Evolutionary conservation across 2,888 invertebrate genomes (phyloP), one percentile per base, ranked within the genome.

Genomic region (Drosophila meridionalis): DNA sequence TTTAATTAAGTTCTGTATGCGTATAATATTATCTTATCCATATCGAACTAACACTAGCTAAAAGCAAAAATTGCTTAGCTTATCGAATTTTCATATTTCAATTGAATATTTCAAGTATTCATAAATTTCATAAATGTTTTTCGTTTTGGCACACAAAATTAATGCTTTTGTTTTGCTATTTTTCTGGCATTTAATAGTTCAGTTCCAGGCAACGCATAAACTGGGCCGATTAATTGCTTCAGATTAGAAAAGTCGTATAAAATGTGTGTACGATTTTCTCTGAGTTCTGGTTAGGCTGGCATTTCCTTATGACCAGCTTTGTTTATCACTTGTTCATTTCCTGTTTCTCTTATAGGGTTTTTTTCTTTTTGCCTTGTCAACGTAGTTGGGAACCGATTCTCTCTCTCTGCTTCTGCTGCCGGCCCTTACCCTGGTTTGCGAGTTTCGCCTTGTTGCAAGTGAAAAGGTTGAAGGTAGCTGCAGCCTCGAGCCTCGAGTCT

Each of bases 401-500:
- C 36, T 56, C 52, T 20, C 20, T 26, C 32, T 20, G 52, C 58
- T 59, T 45, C 36, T 55, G 38, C 55, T 55, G 50, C 0, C n/a
- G 36, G 53, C 56, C 45, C 58, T 59, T 38, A n/a, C 7, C 60
- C 64, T 60, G n/a, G 7, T 68, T 68, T 80, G 70, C 9, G 45
- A 11, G 26, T 30, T 30, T 14, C 12, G 60, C 43, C 64, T 62
- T 61, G 69, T 57, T 62, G 68, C 56, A 58, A 55, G 76, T 69
- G 64, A 68, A 84, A 87, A 87, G 87, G 85, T 89, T 87, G 87
- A 89, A 89, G 87, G 85, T 85, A 89, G 74, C 69, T 38, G 65
- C 53, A 70, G 78, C 34, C 56, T 62, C 58, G 50, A 62, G n/a
- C 20, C 9, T 4, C 34, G 42, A 42, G 30, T 11, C 14, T 8